A percentile compares a stretch with the other conserved stretches of the same genome.
phyloP scores from a whole-genome alignment of 2,113 vertebrate genomes.

The Dendrocopos noguchii region DNA sequence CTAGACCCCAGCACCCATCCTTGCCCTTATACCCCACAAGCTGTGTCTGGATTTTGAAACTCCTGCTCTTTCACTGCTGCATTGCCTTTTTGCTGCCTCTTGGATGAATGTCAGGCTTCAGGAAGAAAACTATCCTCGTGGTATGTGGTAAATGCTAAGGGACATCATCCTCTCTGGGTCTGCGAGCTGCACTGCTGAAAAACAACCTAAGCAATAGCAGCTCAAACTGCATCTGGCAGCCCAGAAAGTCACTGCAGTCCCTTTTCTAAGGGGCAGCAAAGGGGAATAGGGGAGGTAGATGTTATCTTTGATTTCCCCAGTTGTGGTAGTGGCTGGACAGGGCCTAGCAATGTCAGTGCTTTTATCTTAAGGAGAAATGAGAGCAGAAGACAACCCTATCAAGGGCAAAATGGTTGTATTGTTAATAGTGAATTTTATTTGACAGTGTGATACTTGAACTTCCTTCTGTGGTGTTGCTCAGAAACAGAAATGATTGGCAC shows the following conservation, averaged over 20 bases:
- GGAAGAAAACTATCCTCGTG: slow-evolving; percentile 7
- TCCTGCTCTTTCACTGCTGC: not conserved
- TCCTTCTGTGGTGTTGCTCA: not conserved
- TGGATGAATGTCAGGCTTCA: not conserved
- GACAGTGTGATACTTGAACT: not conserved
- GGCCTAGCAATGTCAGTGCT: not conserved
- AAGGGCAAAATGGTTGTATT: not conserved
- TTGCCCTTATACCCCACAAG: not conserved
- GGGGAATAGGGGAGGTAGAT: not conserved
- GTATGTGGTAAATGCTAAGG: not conserved
- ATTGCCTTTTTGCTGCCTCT: not conserved
- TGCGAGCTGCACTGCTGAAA: not conserved
- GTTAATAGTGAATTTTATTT: not conserved
- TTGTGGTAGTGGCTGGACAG: not conserved
- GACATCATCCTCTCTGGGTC: not conserved
- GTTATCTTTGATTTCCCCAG: not conserved
- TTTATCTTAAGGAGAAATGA: not conserved
- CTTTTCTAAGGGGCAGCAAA: not conserved
- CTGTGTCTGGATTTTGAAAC: not conserved
- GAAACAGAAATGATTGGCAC: not conserved
- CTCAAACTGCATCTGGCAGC: not conserved
- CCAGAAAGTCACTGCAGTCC: not conserved
- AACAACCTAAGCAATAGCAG: not conserved
- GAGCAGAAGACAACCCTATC: not conserved
- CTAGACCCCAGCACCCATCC: not conserved